A percentile compares a stretch with the other conserved stretches of the same genome.
Conservation (phyloP, 23 tunicate species). For the Styela clava region DNA sequence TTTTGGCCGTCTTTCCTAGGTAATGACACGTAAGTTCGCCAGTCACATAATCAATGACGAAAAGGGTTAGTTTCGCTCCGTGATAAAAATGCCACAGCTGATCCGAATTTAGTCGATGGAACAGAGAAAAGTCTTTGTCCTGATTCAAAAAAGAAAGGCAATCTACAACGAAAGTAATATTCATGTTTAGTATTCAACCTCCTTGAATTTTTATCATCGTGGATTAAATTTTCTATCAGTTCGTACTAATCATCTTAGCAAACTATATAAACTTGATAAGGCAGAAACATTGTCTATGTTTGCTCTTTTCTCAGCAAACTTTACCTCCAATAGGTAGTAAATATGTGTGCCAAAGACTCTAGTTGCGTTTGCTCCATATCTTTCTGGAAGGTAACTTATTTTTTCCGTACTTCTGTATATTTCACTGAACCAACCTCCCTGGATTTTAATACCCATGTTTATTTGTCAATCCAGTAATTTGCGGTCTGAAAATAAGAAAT, state of each 20-base stretch:
- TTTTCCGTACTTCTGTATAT: conserved; percentile 7
- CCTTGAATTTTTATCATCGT: too few relatives aligned
- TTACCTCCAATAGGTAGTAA: conserved; percentile 21
- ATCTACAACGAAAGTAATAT: too few relatives aligned
- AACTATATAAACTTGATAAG: neutral
- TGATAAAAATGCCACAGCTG: conserved; percentile 19
- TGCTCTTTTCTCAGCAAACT: neutral
- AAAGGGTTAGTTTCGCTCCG: neutral
- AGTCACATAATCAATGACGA: neutral
- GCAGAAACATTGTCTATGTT: neutral
- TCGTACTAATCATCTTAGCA: too few relatives aligned
- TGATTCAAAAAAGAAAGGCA: neutral
- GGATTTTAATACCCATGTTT: neutral
- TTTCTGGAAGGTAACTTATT: neutral
- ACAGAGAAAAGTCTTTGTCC: conserved; percentile 5
- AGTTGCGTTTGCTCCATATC: conserved; percentile 21
- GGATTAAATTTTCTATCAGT: too few relatives aligned
- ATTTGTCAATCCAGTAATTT: neutral
- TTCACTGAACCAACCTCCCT: conserved; percentile 18
- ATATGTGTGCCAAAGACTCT: conserved; percentile 27
- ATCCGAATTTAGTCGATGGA: conserved; percentile 18
- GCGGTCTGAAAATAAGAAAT: conserved; percentile 14
- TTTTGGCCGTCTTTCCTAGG: neutral
- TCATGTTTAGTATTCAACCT: too few relatives aligned
- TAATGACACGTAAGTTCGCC: conserved; percentile 1